These are phyloP conservation scores for Drosophila bocqueti DNA, from an alignment of 1,140 invertebrate genomes.

Conservation along the genomic window DNA sequence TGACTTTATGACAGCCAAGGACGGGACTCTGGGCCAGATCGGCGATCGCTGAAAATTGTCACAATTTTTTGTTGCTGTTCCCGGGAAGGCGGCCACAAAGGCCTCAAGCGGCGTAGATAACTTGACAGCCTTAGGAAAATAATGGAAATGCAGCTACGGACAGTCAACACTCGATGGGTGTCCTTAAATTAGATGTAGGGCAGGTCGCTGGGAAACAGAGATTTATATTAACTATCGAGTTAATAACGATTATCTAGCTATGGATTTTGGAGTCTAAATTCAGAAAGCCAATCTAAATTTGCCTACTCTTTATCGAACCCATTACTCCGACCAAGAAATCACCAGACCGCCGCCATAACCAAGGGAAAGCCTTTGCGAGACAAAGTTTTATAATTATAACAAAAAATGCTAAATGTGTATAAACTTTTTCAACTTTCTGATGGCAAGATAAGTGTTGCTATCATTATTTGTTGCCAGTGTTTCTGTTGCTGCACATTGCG, in stretches of 20 bases:
- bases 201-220: neutral
- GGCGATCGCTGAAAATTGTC: conserved; percentile 51
- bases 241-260: neutral
- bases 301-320: conserved; percentile 7
- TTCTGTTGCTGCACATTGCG: conserved; percentile 62
- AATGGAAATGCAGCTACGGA: conserved; percentile 44
- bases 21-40: conserved; percentile 19
- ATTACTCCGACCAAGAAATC: conserved; percentile 21
- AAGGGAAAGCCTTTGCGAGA: conserved; percentile 52
- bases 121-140: conserved; percentile 63
- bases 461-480: conserved; percentile 55
- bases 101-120: conserved; percentile 74
- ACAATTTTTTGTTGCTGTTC: conserved; percentile 58
- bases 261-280: neutral
- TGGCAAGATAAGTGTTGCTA: conserved; percentile 74
- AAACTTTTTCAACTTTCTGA: conserved; percentile 82
- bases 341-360: conserved; percentile 30
- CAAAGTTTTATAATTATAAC: conserved; percentile 66
- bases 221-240: neutral
- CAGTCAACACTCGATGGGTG: conserved; percentile 25
- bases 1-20: conserved; percentile 78
- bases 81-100: conserved; percentile 49
- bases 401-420: conserved; percentile 34
- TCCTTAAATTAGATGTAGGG: conserved; percentile 35
- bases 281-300: neutral